Percentiles rank a stretch among this genome's conserved stretches.
These are phyloP conservation scores for Dasysyrphus albostriatus DNA, from an alignment of 2,888 invertebrate genomes.

Conservation along the genomic window DNA sequence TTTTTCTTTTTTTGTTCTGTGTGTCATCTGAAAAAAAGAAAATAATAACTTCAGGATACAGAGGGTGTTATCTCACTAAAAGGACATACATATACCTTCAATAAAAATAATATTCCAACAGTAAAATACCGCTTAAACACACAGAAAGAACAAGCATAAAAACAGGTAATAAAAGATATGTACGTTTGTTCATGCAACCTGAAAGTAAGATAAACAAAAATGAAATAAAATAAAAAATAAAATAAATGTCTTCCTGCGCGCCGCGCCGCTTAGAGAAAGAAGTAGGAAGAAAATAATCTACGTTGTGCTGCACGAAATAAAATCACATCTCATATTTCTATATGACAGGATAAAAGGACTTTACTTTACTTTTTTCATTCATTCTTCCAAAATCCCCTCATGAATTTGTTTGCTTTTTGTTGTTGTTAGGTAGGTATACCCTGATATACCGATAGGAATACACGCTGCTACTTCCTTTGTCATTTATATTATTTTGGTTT, in stretches of 20 bases:
- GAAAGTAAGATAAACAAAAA: constrained; percentile 57
- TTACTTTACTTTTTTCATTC: background rate
- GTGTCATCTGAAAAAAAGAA: constrained; percentile 12
- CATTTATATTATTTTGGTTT: constrained; percentile 48
- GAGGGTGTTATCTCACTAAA: constrained; percentile 38
- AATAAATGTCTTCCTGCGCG: constrained; percentile 49
- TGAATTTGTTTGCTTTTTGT: constrained; percentile 22
- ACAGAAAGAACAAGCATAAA: constrained; percentile 25
- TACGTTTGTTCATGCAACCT: constrained; percentile 20
- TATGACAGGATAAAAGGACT: constrained; percentile 73
- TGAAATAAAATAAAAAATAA: constrained; percentile 1
- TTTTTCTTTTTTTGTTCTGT: background rate
- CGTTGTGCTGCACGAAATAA: constrained; percentile 31
- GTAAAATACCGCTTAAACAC: constrained; percentile 53
- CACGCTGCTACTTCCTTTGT: constrained; percentile 33
- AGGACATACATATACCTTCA: constrained; percentile 36
- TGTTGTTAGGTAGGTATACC: background rate
- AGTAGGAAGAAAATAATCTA: constrained; percentile 1
- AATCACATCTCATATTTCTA: constrained; percentile 75
- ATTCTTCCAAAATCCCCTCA: constrained; percentile 9
- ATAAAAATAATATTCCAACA: constrained; percentile 45
- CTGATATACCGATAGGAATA: background rate
- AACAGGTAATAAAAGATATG: constrained; percentile 53
- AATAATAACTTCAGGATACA: constrained; percentile 36
- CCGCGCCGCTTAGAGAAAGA: background rate